A percentile compares a stretch with the other conserved stretches of the same genome.
These are phyloP conservation scores for Lindbergichthys nudifrons DNA, from an alignment of 2,797 vertebrate genomes.

Conservation along the genomic window DNA sequence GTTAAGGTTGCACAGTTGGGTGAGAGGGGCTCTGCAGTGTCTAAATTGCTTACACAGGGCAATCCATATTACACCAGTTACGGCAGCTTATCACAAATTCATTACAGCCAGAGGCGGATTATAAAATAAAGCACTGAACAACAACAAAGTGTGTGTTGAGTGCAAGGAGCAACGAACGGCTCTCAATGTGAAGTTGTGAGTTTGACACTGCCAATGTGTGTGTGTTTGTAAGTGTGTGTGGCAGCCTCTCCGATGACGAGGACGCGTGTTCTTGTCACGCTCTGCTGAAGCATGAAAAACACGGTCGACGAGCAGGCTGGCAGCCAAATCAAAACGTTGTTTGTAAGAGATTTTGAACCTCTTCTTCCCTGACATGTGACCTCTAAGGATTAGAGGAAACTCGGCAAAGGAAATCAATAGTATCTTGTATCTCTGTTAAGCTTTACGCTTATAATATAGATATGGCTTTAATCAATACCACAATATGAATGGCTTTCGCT, in stretches of 20 bases:
- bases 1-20: constrained; percentile 22
- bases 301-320: constrained; percentile 43
- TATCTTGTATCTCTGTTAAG: neutral
- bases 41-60: constrained; percentile 60
- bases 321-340: constrained; percentile 36
- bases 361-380: constrained; percentile 15
- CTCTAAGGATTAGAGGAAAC: constrained; percentile 6
- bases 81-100: constrained; percentile 63
- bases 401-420: constrained; percentile 6
- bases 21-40: constrained; percentile 17
- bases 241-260: constrained; percentile 44
- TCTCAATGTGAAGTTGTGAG: constrained; percentile 25
- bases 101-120: constrained; percentile 61
- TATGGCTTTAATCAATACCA: neutral
- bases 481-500: neutral
- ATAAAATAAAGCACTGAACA: constrained; percentile 38
- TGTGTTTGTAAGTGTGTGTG: constrained; percentile 3
- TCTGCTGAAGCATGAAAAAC: constrained; percentile 68
- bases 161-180: constrained; percentile 24
- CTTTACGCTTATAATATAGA: neutral
- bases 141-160: constrained; percentile 26
- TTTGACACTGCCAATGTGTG: constrained; percentile 29
- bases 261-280: constrained; percentile 53
- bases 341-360: constrained; percentile 37
- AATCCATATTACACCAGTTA: constrained; percentile 57